phyloP scores from a whole-genome alignment of 2,113 vertebrate species.

The Tragelaphus strepsiceros region DNA sequence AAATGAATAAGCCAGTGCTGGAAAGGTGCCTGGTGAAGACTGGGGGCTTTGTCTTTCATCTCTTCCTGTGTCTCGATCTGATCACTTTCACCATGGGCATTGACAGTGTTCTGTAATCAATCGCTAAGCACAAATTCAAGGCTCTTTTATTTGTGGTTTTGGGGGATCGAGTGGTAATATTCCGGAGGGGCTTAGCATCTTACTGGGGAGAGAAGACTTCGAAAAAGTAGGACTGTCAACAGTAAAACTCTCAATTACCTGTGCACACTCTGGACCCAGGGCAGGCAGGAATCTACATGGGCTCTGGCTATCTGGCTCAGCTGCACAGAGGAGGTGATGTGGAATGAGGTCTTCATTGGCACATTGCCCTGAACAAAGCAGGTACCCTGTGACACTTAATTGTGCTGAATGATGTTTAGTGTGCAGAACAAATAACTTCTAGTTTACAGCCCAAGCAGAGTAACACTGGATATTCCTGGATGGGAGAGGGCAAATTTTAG shows the following conservation, averaged over 20 bases:
- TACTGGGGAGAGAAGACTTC: background rate
- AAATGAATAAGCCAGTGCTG: background rate
- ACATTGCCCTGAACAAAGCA: background rate
- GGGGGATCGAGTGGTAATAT: background rate
- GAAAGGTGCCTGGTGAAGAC: background rate
- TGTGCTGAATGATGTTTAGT: background rate
- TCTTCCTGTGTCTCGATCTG: background rate
- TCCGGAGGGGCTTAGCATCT: background rate
- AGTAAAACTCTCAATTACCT: background rate
- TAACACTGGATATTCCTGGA: background rate
- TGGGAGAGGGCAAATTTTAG: background rate
- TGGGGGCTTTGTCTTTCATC: background rate
- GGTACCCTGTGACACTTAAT: background rate
- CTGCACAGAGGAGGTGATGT: background rate
- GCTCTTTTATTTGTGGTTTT: background rate
- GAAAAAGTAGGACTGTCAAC: background rate
- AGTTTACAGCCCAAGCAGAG: background rate
- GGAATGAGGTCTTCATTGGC: background rate
- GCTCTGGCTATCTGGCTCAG: background rate
- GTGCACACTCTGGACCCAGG: background rate
- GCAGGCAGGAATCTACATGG: background rate
- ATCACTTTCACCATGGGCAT: background rate
- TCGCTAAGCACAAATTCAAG: background rate
- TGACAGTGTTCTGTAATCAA: background rate
- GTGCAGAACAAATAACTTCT: background rate